Percentiles rank a stretch among this genome's conserved stretches.
Conservation (phyloP, 53 echinoderm and acorn worm species). For the Pentamera pediparva region DNA sequence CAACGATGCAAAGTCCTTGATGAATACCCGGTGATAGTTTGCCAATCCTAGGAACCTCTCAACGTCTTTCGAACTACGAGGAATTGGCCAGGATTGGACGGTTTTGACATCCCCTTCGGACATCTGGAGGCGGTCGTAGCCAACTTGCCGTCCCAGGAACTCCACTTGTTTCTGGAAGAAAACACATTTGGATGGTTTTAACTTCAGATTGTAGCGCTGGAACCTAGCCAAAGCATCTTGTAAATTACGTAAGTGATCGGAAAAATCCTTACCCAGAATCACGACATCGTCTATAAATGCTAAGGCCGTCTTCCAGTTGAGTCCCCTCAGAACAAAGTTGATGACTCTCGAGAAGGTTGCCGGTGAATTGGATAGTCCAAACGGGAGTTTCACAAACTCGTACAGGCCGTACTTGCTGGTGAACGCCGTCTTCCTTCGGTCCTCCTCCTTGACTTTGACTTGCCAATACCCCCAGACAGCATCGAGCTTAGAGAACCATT, state of each 20-base stretch:
- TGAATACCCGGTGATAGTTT: conserved; percentile 41
- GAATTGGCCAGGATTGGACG: conserved; percentile 43
- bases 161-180: conserved; percentile 45
- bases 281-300: conserved; percentile 34
- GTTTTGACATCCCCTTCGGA: conserved; percentile 6
- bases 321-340: conserved; percentile 24
- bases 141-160: conserved; percentile 36
- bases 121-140: background rate
- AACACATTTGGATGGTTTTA: conserved; percentile 45
- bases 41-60: conserved; percentile 54
- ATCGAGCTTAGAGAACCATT: conserved; percentile 41
- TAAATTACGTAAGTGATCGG: conserved; percentile 1
- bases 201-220: background rate
- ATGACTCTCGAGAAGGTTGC: too few species aligned
- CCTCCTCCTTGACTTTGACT: too few species aligned
- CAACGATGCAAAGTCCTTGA: background rate
- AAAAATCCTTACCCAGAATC: conserved; percentile 8
- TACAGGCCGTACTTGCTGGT: conserved; percentile 35
- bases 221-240: background rate
- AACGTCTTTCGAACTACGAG: conserved; percentile 39
- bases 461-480: conserved; percentile 38
- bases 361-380: too few species aligned
- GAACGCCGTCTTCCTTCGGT: conserved; percentile 63
- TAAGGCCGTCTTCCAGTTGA: conserved; percentile 37
- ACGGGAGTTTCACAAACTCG: too few species aligned